Conservation (phyloP, 2,888 invertebrate genomes). For the Synergus itoensis region DNA sequence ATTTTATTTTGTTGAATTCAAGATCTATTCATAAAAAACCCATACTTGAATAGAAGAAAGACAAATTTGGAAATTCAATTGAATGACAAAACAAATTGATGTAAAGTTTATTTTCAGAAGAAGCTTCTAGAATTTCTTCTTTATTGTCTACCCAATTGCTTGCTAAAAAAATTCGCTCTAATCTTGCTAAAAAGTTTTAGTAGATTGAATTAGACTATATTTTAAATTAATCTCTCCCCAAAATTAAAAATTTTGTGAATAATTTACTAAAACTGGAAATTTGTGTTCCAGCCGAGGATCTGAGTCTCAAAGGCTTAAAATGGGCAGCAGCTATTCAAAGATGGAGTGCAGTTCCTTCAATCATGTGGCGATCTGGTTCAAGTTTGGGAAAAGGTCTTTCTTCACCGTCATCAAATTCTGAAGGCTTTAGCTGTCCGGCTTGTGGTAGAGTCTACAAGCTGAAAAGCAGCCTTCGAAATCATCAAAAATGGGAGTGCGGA, state of each 20-base stretch:
- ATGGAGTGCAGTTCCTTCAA: slow-evolving; percentile 73
- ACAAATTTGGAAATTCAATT: not conserved
- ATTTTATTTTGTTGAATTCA: not conserved
- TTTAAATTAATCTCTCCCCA: not conserved
- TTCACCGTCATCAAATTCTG: slow-evolving; percentile 56
- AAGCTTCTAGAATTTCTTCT: not conserved
- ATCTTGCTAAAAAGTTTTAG: not conserved
- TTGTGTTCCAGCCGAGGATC: slow-evolving; percentile 82
- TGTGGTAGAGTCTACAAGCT: slow-evolving; percentile 84
- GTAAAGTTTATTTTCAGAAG: not conserved
- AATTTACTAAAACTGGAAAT: slow-evolving; percentile 64
- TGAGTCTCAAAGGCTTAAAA: slow-evolving; percentile 85
- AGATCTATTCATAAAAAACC: not conserved
- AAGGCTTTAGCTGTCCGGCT: slow-evolving; percentile 85
- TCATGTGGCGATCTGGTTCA: slow-evolving; percentile 73
- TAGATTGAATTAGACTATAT: not conserved
- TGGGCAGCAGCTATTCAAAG: slow-evolving; percentile 84
- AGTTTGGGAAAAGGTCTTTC: slow-evolving; percentile 68
- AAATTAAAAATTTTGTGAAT: not conserved
- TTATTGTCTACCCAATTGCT: not conserved
- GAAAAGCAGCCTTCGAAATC: slow-evolving; percentile 71
- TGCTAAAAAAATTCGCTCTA: not conserved
- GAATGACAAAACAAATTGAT: not conserved
- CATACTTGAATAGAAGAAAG: not conserved
- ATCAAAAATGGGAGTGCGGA: slow-evolving; percentile 75